phyloP scores from a whole-genome alignment of 2,113 vertebrate genomes.

The Halcyon senegalensis region DNA sequence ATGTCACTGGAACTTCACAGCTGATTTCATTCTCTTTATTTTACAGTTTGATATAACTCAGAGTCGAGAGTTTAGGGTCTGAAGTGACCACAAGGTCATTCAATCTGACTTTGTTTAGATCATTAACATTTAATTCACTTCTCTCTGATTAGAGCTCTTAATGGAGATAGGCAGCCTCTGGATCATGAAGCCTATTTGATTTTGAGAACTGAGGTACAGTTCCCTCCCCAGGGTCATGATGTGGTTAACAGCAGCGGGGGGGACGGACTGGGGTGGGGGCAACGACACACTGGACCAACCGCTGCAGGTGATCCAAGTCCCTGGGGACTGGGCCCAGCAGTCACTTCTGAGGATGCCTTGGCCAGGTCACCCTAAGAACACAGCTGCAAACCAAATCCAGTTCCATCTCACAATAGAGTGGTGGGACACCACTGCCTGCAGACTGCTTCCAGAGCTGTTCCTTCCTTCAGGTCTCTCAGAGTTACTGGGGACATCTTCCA shows the following conservation, averaged over 20 bases:
- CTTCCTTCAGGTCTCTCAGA: background rate
- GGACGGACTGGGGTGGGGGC: too few relatives aligned
- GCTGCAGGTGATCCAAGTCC: background rate
- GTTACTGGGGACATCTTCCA: background rate
- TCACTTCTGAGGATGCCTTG: background rate
- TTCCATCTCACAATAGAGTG: background rate
- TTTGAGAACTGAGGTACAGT: background rate
- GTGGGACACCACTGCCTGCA: background rate
- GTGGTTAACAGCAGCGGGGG: background rate
- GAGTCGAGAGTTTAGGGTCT: background rate
- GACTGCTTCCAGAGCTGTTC: background rate
- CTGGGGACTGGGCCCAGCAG: background rate
- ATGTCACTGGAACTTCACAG: background rate
- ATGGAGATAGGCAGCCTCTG: background rate
- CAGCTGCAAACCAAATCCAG: background rate
- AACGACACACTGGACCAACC: too few relatives aligned
- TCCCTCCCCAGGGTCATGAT: background rate
- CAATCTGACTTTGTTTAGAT: background rate
- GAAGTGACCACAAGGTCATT: background rate
- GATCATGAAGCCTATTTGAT: background rate
- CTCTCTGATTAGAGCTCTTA: background rate
- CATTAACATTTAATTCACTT: background rate
- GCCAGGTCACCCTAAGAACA: background rate
- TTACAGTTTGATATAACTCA: background rate
- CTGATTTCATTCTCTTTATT: background rate